Evolutionary conservation across 2,888 invertebrate species (phyloP).

Genomic region (Caenorhabditis virilis): DNA sequence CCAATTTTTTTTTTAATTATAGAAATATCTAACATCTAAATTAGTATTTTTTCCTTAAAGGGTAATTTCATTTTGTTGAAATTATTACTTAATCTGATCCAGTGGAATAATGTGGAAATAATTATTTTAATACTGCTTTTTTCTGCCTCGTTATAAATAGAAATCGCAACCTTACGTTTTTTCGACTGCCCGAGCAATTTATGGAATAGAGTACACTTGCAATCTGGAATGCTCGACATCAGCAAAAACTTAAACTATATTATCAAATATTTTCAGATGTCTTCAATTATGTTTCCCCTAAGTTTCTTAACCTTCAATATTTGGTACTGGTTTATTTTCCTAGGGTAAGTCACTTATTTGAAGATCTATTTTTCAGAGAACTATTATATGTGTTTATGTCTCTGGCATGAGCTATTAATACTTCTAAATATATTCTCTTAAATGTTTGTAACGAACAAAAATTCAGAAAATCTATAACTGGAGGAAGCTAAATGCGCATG

Average conservation of each 20-base stretch:
- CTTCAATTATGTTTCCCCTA: constrained; percentile 62
- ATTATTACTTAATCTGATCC: too few relatives aligned
- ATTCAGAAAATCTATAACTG: background rate
- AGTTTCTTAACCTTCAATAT: constrained; percentile 67
- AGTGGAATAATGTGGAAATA: background rate
- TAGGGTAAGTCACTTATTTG: constrained; percentile 53
- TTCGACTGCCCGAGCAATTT: too few relatives aligned
- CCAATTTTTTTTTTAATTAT: background rate
- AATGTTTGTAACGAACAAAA: too few relatives aligned
- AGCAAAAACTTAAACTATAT: background rate
- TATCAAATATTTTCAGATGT: constrained; percentile 60
- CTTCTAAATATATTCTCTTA: too few relatives aligned
- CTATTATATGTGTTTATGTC: too few relatives aligned
- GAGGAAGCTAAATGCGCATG: background rate
- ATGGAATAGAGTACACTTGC: background rate
- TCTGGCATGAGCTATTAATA: too few relatives aligned
- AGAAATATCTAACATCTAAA: background rate
- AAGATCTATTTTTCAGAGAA: too few relatives aligned
- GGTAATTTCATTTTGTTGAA: too few relatives aligned
- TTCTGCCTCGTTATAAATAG: too few relatives aligned
- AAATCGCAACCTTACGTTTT: too few relatives aligned
- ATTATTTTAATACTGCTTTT: too few relatives aligned
- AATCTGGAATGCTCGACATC: background rate
- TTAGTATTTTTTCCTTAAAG: too few relatives aligned
- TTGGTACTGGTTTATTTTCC: constrained; percentile 69